A percentile compares a stretch with the other conserved stretches of the same genome.
Conservation (phyloP, 2,888 invertebrate genomes). For the Chloroclystis v-ata region DNA sequence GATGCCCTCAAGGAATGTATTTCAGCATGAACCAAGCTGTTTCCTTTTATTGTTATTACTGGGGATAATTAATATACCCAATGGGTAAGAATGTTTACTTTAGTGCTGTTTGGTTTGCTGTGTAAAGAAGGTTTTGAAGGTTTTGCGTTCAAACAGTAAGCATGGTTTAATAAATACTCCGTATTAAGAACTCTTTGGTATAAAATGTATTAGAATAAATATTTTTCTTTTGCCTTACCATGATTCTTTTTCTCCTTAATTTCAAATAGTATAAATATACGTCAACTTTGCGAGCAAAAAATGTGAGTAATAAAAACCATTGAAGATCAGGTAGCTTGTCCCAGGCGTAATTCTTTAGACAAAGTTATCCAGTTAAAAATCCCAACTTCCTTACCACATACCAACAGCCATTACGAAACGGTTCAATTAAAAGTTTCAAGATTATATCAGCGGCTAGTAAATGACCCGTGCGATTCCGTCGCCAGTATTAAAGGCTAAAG, state of each 20-base stretch:
- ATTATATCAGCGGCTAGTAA: constrained; percentile 43
- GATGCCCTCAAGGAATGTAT: constrained; percentile 39
- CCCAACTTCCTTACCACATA: constrained; percentile 1
- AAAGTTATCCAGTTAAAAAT: neutral
- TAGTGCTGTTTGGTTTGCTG: neutral
- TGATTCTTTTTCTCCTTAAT: too few relatives aligned
- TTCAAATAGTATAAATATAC: too few relatives aligned
- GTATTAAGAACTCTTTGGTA: too few relatives aligned
- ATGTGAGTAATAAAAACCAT: too few relatives aligned
- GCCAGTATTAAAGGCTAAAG: constrained; percentile 51
- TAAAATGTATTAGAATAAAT: too few relatives aligned
- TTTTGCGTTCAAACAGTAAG: too few relatives aligned
- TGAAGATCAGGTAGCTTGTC: too few relatives aligned
- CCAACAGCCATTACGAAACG: constrained; percentile 1
- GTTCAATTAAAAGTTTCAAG: constrained; percentile 33
- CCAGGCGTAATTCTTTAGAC: neutral
- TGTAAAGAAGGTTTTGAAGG: neutral
- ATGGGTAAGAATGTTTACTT: constrained; percentile 20
- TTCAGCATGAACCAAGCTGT: constrained; percentile 38
- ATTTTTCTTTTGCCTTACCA: too few relatives aligned
- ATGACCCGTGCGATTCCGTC: constrained; percentile 42
- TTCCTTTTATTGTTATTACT: constrained; percentile 48
- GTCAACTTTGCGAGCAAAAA: too few relatives aligned
- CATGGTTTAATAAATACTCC: too few relatives aligned
- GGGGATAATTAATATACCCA: constrained; percentile 27